Evolutionary conservation across 2,113 vertebrate genomes (phyloP).

Genomic region (Opisthocomus hoazin): DNA sequence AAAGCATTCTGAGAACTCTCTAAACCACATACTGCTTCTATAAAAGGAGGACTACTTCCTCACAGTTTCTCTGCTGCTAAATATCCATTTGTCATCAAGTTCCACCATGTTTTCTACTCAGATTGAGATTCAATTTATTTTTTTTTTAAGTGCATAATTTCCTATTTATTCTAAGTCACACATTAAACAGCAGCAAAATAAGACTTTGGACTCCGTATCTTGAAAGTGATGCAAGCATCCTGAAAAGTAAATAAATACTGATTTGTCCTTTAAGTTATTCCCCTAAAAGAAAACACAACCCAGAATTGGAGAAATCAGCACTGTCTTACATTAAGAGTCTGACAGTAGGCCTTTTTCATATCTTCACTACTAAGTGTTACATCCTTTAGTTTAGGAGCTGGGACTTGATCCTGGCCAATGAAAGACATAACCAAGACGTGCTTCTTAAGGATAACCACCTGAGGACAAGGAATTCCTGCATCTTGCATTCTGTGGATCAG

Average conservation of each 20-base stretch:
- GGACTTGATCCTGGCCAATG: slow-evolving; percentile 90
- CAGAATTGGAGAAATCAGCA: neutral
- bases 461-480: slow-evolving; percentile 88
- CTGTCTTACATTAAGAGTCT: slow-evolving; percentile 81
- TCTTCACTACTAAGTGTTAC: slow-evolving; percentile 82
- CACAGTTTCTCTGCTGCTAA: neutral
- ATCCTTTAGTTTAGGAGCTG: slow-evolving; percentile 95
- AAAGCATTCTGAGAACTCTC: neutral
- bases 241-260: neutral
- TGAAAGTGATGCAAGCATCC: neutral
- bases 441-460: slow-evolving; percentile 91
- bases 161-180: neutral
- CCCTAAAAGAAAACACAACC: neutral
- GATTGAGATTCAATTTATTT: neutral
- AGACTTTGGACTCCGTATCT: neutral
- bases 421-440: slow-evolving; percentile 98
- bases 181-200: slow-evolving; percentile 19
- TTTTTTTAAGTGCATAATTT: neutral
- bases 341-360: slow-evolving; percentile 85
- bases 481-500: slow-evolving; percentile 84
- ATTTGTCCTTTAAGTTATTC: neutral
- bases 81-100: neutral
- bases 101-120: neutral
- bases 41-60: neutral
- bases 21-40: neutral